Base-by-base conservation (phyloP, 2,797 vertebrate species). In the Urocyon cinereoargenteus region DNA sequence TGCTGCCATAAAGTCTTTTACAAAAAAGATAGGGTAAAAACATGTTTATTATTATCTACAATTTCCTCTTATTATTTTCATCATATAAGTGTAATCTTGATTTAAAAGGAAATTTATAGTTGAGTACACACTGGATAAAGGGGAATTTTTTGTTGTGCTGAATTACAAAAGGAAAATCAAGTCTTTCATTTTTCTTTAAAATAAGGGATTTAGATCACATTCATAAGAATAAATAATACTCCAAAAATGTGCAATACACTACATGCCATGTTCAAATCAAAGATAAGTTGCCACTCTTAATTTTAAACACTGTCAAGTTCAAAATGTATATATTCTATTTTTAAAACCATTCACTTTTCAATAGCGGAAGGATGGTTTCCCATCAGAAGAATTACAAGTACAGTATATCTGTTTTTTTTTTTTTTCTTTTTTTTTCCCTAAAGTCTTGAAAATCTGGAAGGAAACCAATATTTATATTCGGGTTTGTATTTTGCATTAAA, bases 31-130 rank as follows among this genome's bases (percentile, higher is more conserved):
- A 55, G 24, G 9, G 77, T 79, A 81, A 82, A 79, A 93, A 94
- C 92, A 53, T 68, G 94, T 97, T 97, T 96, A 92, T 93, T 94
- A 94, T 96, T 93, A 93, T 93, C 75, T 88, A 94, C 13, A 94
- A 96, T 97, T 95, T 77, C 90, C 72, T 77, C 31, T 89, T 88
- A 92, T 96, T 96, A 96, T 95, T 95, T 96, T 85, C n/a, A 90
- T 68, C 90, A 59, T 40, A 11, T 55, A 73, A 85, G 1, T 55
- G 12, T 66, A 90, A 79, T 94, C 81, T 90, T 85, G 72, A 95
- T 92, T 97, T 96, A 92, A 91, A 96, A 96, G 92, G 51, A 96
- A 85, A 87, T 86, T 94, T 94, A 55, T 34, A 92, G 90, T 94
- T 86, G 94, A 97, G 89, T 81, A 61, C 68, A 83, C 15, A 24